Percentiles rank a stretch among this genome's conserved stretches.
Evolutionary conservation across 2,113 vertebrate genomes (phyloP).

Genomic region (Lathamus discolor): DNA sequence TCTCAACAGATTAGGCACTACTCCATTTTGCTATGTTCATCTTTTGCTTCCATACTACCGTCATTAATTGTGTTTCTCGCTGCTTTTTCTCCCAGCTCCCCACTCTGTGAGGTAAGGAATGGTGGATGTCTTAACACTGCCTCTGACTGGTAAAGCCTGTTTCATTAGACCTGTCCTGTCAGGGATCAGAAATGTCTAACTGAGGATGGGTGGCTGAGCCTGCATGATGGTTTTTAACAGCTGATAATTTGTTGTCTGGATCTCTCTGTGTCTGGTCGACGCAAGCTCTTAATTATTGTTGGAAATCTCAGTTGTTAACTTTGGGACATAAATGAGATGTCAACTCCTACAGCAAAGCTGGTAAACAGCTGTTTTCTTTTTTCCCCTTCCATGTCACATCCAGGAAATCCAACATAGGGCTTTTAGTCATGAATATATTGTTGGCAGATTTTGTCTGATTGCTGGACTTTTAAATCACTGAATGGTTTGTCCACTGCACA

Average conservation of each 20-base stretch:
- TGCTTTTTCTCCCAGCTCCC: neutral
- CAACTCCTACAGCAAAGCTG: neutral
- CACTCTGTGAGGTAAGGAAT: neutral
- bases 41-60: neutral
- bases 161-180: neutral
- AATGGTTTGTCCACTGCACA: neutral
- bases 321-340: neutral
- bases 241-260: neutral
- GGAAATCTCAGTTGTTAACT: neutral
- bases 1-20: neutral
- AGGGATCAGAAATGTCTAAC: neutral
- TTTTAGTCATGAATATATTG: neutral
- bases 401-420: rapidly evolving
- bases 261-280: neutral
- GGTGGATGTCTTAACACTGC: rapidly evolving
- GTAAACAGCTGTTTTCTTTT: neutral
- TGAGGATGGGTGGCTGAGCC: neutral
- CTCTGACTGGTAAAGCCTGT: neutral
- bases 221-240: neutral
- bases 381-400: neutral
- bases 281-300: neutral
- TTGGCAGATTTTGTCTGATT: neutral
- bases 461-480: neutral
- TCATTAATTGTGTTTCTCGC: neutral
- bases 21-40: neutral